Base-by-base conservation (phyloP, 2,888 invertebrate species). In the Cephus pulcher region DNA sequence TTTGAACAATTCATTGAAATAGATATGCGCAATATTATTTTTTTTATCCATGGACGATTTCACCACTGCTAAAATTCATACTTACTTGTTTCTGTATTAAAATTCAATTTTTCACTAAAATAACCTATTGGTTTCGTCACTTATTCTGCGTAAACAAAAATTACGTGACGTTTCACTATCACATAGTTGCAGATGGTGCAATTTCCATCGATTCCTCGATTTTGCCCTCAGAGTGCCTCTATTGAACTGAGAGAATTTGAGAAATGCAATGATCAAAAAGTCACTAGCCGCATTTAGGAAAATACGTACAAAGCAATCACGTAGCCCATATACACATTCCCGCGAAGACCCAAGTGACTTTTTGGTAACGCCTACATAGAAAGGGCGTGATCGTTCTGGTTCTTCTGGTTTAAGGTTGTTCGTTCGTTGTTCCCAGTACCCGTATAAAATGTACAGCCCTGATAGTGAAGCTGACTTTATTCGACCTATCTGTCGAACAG, bases 401-500 rank as follows among this genome's bases (percentile, higher is more conserved):
- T 71, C 71, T 71, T 71, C 71, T 32, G 71, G 71, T 71, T 71
- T 71, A 33, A 33, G 12, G 71, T 71, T 33, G 71, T 33, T 32
- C 71, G 32, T 12, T 32, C 32, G 32, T 71, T 33, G 71, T 71
- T 71, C 32, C 71, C 32, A 33, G 3, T 33, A 15, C 71, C 32
- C 15, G 71, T 15, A 71, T 71, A 71, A 71, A 30, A 71, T 15
- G 71, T 33, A 32, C 71, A 71, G 71, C 71, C 12, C 32, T 15
- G 71, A 71, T 71, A 71, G 71, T 9, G 12, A 32, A 71, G 71
- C 71, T 32, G 33, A 71, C 32, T 71, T 71, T 71, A 71, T 71
- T 71, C 71, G 71, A 33, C 71, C 71, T 71, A 71, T 71, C 71
- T 71, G 71, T 71, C 71, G 71, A 71, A 71, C 71, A 33, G 71